These are phyloP conservation scores for Agapornis roseicollis DNA, from an alignment of 2,113 vertebrate genomes.

Conservation along the genomic window DNA sequence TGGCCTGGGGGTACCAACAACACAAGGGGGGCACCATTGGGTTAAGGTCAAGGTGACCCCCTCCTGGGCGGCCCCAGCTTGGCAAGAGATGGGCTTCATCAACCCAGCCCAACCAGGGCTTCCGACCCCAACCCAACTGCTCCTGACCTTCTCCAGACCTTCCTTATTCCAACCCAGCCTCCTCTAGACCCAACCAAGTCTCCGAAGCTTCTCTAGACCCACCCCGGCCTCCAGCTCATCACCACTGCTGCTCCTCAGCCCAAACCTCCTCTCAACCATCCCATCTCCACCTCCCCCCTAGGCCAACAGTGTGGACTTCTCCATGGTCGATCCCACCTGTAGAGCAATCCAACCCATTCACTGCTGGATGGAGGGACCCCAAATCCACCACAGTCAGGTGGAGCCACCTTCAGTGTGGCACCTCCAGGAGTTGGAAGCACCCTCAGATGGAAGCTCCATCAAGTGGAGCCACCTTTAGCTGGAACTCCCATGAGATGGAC, in stretches of 20 bases:
- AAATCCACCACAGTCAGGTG: not conserved
- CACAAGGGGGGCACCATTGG: accelerated
- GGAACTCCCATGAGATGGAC: not conserved
- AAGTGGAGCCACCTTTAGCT: not conserved
- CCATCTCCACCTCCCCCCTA: not conserved
- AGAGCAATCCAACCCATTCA: not conserved
- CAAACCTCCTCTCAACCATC: not conserved
- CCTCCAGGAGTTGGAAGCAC: not conserved
- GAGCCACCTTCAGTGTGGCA: not conserved
- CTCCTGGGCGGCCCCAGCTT: not conserved
- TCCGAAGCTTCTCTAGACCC: not conserved
- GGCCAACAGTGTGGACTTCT: not conserved
- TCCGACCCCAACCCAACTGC: not conserved
- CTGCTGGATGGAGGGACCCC: not conserved
- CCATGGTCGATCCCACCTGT: not conserved
- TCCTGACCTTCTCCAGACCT: not conserved
- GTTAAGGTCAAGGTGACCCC: accelerated
- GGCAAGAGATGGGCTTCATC: accelerated
- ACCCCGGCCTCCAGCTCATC: not conserved
- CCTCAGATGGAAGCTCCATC: not conserved
- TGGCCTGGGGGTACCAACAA: conserved; percentile 66
- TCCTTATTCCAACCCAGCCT: not conserved
- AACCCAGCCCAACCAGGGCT: not conserved
- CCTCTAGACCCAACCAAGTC: not conserved
- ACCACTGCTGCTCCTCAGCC: not conserved